Base-by-base conservation (phyloP, 2,113 vertebrate species). In the Sigmodon hispidus region DNA sequence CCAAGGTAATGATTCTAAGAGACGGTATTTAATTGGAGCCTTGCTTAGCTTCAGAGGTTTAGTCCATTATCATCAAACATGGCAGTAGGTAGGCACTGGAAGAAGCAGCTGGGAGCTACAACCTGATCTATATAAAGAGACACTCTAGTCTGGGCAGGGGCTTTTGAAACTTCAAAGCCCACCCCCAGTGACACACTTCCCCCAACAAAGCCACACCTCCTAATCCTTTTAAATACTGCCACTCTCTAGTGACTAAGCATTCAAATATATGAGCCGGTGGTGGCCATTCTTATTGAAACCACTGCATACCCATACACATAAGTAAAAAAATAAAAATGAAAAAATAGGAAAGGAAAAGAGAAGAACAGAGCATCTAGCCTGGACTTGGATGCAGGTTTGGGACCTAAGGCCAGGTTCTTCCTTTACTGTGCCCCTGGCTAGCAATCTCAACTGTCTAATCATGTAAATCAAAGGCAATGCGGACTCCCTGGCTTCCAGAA, bases 381-480 rank as follows among this genome's bases (percentile, higher is more conserved):
- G 34, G 57, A 29, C 61, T 52, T 52, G 69, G 79, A 22, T 7
- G 9, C n/a, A 21, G 61, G 26, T 16, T 50, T n/a, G 48, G n/a
- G 40, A 67, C 8, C 5, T 8, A 31, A 45, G 61, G 29, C 70
- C 50, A 57, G 40, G 19, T 24, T 69, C 40, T 50, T 7, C 89
- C 83, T 15, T 52, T 48, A 26, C 11, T 22, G 31, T 55, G 12
- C 57, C 1, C 4, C 1, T 34, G 81, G 4, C 59, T 77, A 13
- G 40, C 2, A 0, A 48, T 22, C 8, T 69, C 22, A 26, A 16
- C 9, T 57, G 17, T 52, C 87, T 57, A 8, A 48, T 1, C 7
- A 34, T 77, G 15, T 45, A 69, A 63, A 26, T 61, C 1, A 48
- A 63, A 70, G 4, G 2, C 1, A 1, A 65, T 0, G 0, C 3